Evolutionary conservation across 1,140 invertebrate species (phyloP), one percentile per base, ranked within the genome.

Genomic region (Radopholus similis): DNA sequence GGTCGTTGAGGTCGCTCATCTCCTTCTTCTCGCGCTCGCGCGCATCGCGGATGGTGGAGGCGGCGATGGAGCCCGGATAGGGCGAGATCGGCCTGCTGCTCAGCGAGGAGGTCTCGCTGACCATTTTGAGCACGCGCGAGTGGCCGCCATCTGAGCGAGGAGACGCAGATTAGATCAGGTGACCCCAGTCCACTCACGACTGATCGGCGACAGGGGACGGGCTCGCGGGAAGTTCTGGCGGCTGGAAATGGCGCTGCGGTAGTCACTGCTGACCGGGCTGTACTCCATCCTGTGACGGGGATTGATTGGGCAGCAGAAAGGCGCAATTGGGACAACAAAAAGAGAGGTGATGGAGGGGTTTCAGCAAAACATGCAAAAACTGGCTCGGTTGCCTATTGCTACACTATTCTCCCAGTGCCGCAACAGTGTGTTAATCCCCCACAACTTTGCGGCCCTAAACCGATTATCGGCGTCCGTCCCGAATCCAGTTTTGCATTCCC

Each of bases 21-120:
- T 86, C 85, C 69, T 84, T 84, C 80, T 86, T 86, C 71, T 86
- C 85, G 62, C 82, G 83, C 71, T 85, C 84, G 13, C 86, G 77
- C 32, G 70, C 78, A 49, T 80, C 77, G 55, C 83, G 80, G 59
- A 86, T 83, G 40, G 76, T 77, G 21, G 75, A 74, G 13, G 84
- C 84, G 9, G 85, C 77, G 47, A 68, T 65, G 23, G 71, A 78
- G 2, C 68, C 74, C 23, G 66, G 66, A 63, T 80, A 63, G 34
- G 72, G 56, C 51, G 73, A 64, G 68, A 78, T 28, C 66, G 68
- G 62, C 18, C 80, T 72, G 34, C 78, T 78, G 23, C 49, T 58
- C 32, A 78, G 42, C 11, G 80, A 80, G n/a, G 76, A 69, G 0
- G 71, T 72, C 57, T 81, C 79, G 37, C 80, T 81, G 18, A 81